Evolutionary conservation across 2,113 vertebrate genomes (phyloP).

Genomic region (Lichenostomus cassidix): DNA sequence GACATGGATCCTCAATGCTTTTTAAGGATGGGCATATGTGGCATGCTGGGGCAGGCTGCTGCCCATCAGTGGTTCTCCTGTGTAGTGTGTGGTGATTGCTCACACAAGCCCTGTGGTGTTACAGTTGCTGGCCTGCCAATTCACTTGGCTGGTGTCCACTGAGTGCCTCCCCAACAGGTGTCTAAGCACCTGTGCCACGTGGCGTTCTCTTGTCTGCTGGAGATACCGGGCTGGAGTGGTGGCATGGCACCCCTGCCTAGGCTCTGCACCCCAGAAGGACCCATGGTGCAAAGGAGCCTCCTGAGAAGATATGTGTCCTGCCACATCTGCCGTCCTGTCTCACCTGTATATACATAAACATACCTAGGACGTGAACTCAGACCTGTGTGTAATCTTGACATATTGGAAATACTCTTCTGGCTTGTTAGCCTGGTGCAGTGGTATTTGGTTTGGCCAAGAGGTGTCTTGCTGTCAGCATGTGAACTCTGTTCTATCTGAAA

Average conservation of each 20-base stretch:
- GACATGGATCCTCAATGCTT: accelerated
- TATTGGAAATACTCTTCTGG: not conserved
- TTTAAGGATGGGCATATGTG: not conserved
- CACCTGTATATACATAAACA: not conserved
- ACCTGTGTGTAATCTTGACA: not conserved
- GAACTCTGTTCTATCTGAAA: not conserved
- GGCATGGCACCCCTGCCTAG: not conserved
- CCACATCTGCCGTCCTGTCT: accelerated
- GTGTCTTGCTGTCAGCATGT: not conserved
- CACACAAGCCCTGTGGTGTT: not conserved
- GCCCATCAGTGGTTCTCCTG: not conserved
- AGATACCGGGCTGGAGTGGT: not conserved
- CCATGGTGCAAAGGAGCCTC: not conserved
- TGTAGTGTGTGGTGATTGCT: not conserved
- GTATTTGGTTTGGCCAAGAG: not conserved
- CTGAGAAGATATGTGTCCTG: accelerated
- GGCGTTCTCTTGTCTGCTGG: not conserved
- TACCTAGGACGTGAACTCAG: not conserved
- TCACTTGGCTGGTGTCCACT: not conserved
- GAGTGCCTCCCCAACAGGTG: accelerated
- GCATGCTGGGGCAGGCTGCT: not conserved
- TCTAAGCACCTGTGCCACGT: not conserved
- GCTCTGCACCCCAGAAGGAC: not conserved
- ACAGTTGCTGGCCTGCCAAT: accelerated
- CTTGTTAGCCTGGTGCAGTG: not conserved